These are phyloP conservation scores for Vidua chalybeata DNA, from an alignment of 2,113 vertebrate species.

Conservation along the genomic window DNA sequence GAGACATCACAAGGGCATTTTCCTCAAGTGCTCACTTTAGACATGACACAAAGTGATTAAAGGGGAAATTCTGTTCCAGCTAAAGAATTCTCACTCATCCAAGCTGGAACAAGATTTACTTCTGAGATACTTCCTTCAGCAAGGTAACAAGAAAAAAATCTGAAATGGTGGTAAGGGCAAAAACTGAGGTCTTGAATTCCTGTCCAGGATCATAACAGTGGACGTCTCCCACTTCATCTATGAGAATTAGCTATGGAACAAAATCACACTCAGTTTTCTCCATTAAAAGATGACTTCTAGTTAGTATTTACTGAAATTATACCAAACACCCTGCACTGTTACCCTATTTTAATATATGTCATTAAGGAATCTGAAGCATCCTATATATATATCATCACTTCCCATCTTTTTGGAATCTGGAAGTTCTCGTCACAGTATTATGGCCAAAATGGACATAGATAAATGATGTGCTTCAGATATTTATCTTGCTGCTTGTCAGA, in stretches of 20 bases:
- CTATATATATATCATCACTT: background rate
- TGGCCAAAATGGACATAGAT: background rate
- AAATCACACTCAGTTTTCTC: background rate
- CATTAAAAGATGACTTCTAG: background rate
- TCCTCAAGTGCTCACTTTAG: background rate
- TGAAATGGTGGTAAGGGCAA: background rate
- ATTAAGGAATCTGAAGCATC: constrained; percentile 9
- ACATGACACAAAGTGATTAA: background rate
- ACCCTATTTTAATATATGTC: background rate
- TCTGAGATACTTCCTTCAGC: background rate
- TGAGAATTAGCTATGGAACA: background rate
- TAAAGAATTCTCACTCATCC: background rate
- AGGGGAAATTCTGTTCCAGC: background rate
- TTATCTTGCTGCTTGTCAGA: constrained; percentile 22
- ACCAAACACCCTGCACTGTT: background rate
- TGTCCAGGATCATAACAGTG: background rate
- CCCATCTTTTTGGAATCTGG: constrained; percentile 8
- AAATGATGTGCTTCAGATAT: constrained; percentile 1
- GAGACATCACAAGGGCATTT: background rate
- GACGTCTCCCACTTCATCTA: background rate
- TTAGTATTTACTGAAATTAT: background rate
- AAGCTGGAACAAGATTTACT: background rate
- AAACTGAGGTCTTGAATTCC: background rate
- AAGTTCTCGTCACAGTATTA: background rate
- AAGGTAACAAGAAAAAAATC: background rate